Percentiles rank a stretch among this genome's conserved stretches.
Evolutionary conservation across 2,113 vertebrate species (phyloP).

Genomic region (Melanocharis versteri): DNA sequence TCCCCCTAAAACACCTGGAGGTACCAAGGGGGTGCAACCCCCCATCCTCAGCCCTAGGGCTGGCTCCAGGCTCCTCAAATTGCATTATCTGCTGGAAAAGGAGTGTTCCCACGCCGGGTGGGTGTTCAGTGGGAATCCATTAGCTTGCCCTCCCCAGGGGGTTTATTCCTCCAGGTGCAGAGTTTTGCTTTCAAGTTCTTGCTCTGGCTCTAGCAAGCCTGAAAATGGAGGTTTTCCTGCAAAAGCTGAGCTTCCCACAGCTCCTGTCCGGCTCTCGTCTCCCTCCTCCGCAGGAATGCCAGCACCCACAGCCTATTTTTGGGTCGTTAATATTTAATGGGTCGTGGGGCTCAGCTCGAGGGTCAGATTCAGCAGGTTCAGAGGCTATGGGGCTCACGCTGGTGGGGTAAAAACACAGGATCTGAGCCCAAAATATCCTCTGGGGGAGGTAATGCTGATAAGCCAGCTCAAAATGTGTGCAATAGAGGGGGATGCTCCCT

Average conservation of each 20-base stretch:
- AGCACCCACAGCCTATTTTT: fast-evolving
- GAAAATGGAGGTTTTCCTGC: background rate
- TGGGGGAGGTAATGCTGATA: background rate
- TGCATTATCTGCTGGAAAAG: background rate
- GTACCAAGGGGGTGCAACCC: background rate
- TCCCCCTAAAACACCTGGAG: background rate
- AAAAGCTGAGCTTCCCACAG: background rate
- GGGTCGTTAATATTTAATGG: background rate
- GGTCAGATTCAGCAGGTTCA: background rate
- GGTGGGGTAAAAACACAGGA: background rate
- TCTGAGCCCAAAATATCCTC: background rate
- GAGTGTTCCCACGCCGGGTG: background rate
- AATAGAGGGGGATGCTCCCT: background rate
- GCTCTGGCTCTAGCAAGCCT: background rate
- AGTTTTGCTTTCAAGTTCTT: fast-evolving
- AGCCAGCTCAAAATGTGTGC: background rate
- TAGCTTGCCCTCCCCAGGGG: background rate
- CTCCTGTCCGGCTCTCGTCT: fast-evolving
- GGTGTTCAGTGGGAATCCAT: background rate
- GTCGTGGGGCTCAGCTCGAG: fast-evolving
- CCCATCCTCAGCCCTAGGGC: background rate
- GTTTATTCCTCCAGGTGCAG: background rate
- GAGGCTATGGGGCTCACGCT: background rate
- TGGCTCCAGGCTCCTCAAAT: background rate
- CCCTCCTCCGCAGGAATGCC: fast-evolving